phyloP scores from a whole-genome alignment of 2,888 invertebrate genomes.

The Notodonta ziczac region DNA sequence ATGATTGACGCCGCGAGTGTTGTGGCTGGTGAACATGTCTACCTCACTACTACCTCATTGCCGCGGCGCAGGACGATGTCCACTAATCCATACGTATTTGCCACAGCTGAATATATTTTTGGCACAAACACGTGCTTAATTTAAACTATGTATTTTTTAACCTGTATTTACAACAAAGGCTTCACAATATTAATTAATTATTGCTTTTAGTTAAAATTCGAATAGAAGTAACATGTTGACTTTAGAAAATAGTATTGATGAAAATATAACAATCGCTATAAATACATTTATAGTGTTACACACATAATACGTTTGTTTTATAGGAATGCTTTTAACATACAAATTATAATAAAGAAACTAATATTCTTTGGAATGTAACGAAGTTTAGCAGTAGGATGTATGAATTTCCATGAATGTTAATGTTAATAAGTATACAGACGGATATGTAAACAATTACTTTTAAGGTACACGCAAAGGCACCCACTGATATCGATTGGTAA shows the following conservation, averaged over 20 bases:
- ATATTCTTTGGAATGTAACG: conserved; percentile 82
- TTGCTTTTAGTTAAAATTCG: conserved; percentile 66
- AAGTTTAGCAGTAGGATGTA: conserved; percentile 52
- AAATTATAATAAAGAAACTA: conserved; percentile 58
- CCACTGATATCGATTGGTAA: conserved; percentile 50
- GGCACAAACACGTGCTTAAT: conserved; percentile 74
- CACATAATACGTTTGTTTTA: conserved; percentile 59
- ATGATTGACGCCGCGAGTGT: conserved; percentile 27
- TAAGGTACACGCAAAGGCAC: conserved; percentile 73
- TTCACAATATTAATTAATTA: conserved; percentile 60
- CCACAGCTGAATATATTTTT: conserved; percentile 59
- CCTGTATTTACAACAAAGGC: conserved; percentile 70
- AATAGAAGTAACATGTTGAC: conserved; percentile 38
- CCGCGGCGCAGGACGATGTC: conserved; percentile 16
- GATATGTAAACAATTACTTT: conserved; percentile 55
- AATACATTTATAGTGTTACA: conserved; percentile 62
- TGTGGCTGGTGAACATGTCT: not conserved
- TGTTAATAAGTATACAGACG: conserved; percentile 31
- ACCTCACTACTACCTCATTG: conserved; percentile 9
- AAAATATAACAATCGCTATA: conserved; percentile 38
- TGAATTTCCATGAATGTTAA: conserved; percentile 18
- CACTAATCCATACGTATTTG: conserved; percentile 34
- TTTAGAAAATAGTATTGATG: conserved; percentile 37
- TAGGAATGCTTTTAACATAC: conserved; percentile 73
- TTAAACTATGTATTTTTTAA: conserved; percentile 46